Percentiles rank a stretch among this genome's conserved stretches.
Evolutionary conservation across 1,140 invertebrate species (phyloP).

Genomic region (Thrips palmi): DNA sequence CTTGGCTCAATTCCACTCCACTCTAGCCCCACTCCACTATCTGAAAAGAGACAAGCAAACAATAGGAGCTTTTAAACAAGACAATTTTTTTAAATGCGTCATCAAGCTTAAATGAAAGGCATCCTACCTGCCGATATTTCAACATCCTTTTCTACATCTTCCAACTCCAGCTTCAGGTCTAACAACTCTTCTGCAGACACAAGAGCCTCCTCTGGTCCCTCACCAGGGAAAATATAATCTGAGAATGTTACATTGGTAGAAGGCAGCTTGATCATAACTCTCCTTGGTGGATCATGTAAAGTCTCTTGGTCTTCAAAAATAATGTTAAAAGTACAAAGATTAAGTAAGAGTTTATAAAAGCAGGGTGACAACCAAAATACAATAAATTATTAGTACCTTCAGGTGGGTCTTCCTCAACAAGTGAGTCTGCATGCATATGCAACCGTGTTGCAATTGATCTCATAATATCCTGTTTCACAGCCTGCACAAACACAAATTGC

Average conservation of each 20-base stretch:
- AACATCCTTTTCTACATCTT: conserved; percentile 40
- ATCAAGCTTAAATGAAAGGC: no score
- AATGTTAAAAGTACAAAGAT: no score
- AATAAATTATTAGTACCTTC: conserved; percentile 31
- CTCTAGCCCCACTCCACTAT: no score
- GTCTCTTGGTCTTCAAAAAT: conserved; percentile 25
- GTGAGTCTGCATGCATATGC: conserved; percentile 69
- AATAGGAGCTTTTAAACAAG: no score
- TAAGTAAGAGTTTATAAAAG: no score
- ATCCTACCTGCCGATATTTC: conserved; percentile 38
- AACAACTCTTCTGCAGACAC: conserved; percentile 52
- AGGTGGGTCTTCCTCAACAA: conserved; percentile 55
- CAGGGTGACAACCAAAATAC: not conserved
- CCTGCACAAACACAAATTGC: conserved; percentile 19
- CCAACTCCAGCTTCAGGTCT: conserved; percentile 42
- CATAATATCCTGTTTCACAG: conserved; percentile 57
- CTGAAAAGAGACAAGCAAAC: no score
- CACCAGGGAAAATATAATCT: conserved; percentile 69
- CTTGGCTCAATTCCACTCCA: no score
- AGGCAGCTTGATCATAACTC: conserved; percentile 47
- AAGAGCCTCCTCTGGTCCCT: conserved; percentile 51
- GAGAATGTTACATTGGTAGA: conserved; percentile 45
- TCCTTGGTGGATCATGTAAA: conserved; percentile 55
- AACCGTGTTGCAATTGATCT: conserved; percentile 55
- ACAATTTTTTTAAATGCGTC: no score